phyloP scores from a whole-genome alignment of 2,113 vertebrate species.

The Oncorhynchus keta region DNA sequence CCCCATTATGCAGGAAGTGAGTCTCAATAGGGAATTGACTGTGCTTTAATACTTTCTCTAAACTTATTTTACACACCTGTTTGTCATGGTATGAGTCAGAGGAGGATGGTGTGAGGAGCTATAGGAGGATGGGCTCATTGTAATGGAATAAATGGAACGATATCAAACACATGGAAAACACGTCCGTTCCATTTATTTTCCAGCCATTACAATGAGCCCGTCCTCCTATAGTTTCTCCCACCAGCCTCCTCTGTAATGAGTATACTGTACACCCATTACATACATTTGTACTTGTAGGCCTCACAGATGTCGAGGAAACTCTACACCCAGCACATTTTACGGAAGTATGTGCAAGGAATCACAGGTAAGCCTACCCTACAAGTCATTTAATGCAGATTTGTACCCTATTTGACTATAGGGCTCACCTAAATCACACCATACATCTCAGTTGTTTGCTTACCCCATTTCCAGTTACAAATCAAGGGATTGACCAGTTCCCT shows the following conservation, averaged over 20 bases:
- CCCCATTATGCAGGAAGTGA: constrained; percentile 79
- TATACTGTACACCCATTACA: background rate
- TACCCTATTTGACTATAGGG: background rate
- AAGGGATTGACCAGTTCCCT: constrained; percentile 83
- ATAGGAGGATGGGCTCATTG: too few relatives aligned
- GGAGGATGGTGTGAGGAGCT: too few relatives aligned
- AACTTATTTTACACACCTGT: background rate
- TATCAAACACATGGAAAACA: too few relatives aligned
- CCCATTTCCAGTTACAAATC: constrained; percentile 78
- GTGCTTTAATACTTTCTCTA: background rate
- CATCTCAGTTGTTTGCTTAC: constrained; percentile 10
- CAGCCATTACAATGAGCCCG: too few relatives aligned
- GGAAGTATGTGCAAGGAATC: constrained; percentile 84
- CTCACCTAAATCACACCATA: too few relatives aligned
- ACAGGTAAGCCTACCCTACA: constrained; percentile 74
- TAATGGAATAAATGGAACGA: too few relatives aligned
- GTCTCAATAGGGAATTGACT: background rate
- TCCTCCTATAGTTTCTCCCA: too few relatives aligned
- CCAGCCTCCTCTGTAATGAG: too few relatives aligned
- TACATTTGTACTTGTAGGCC: constrained; percentile 61
- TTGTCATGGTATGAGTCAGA: background rate
- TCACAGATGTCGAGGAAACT: constrained; percentile 81
- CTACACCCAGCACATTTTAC: constrained; percentile 82
- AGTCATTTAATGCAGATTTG: background rate
- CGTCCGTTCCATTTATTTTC: too few relatives aligned